Conservation (phyloP, 2,113 vertebrate species). For the Lynx canadensis region DNA sequence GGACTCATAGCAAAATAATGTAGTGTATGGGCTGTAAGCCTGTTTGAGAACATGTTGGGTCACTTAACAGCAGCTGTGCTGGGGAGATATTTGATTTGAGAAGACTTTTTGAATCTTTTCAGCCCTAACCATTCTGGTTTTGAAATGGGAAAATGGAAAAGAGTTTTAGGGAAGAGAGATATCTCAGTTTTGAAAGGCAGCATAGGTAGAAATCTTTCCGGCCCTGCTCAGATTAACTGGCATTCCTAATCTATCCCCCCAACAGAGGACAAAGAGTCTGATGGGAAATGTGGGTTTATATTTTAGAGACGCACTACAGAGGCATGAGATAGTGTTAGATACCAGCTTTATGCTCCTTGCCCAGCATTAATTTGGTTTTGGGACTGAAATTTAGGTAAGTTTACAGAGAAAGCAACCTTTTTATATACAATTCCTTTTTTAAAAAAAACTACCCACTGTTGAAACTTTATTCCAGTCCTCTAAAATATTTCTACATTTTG, state of each 20-base stretch:
- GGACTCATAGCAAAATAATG: neutral
- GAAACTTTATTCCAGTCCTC: neutral
- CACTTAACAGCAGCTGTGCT: slow-evolving; percentile 28
- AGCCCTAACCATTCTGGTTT: neutral
- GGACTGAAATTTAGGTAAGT: slow-evolving; percentile 8
- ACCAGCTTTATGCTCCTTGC: neutral
- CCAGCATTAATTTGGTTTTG: neutral
- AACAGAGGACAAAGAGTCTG: neutral
- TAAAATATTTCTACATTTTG: neutral
- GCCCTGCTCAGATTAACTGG: neutral
- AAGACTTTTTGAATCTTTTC: slow-evolving; percentile 55
- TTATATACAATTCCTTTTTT: neutral
- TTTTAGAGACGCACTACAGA: neutral
- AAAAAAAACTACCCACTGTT: neutral
- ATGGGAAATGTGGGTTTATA: neutral
- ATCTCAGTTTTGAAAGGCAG: neutral
- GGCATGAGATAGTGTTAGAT: neutral
- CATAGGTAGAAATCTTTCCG: neutral
- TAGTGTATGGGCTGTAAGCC: neutral
- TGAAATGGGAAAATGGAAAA: slow-evolving; percentile 52
- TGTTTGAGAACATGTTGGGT: slow-evolving; percentile 32
- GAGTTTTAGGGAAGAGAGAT: neutral
- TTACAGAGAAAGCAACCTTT: neutral
- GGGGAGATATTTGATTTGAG: slow-evolving; percentile 16
- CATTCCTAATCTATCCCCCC: neutral